phyloP scores from a whole-genome alignment of 2,888 invertebrate species.

The Barypeithes pellucidus region DNA sequence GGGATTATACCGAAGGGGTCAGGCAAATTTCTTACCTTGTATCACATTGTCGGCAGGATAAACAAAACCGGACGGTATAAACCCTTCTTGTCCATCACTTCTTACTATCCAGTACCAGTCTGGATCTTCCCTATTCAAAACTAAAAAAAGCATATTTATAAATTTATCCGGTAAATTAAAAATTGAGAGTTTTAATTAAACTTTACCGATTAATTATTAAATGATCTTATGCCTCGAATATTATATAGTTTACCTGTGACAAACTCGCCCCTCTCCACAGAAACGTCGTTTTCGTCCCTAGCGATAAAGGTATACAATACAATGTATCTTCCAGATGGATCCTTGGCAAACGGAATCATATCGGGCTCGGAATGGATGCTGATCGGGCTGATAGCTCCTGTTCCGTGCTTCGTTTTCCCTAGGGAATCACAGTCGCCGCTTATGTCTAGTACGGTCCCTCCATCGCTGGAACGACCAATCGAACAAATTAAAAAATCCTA shows the following conservation, averaged over 20 bases:
- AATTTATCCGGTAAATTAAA: too few species aligned
- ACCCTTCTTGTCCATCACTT: slow-evolving; percentile 94
- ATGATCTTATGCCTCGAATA: too few species aligned
- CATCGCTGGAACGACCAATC: slow-evolving; percentile 64
- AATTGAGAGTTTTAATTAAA: too few species aligned
- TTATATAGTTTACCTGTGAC: slow-evolving; percentile 78
- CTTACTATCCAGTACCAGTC: slow-evolving; percentile 98
- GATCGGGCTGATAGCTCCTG: slow-evolving; percentile 71
- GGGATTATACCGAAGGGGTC: background rate
- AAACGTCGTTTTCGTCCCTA: slow-evolving; percentile 94
- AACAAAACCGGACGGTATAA: slow-evolving; percentile 95
- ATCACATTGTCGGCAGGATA: slow-evolving; percentile 90
- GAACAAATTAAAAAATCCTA: too few species aligned
- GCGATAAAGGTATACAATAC: slow-evolving; percentile 95
- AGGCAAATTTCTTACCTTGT: slow-evolving; percentile 71
- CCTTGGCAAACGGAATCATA: slow-evolving; percentile 82
- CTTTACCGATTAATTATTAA: too few species aligned
- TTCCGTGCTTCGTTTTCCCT: slow-evolving; percentile 71
- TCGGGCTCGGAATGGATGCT: slow-evolving; percentile 74
- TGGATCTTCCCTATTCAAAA: slow-evolving; percentile 93
- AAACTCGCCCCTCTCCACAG: slow-evolving; percentile 94
- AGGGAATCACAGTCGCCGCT: slow-evolving; percentile 78
- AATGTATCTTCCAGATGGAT: slow-evolving; percentile 92
- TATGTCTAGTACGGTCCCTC: slow-evolving; percentile 71
- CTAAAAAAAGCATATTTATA: slow-evolving; percentile 71